Conservation (phyloP, 2,888 invertebrate species). For the Hydrotaea cyrtoneurina region DNA sequence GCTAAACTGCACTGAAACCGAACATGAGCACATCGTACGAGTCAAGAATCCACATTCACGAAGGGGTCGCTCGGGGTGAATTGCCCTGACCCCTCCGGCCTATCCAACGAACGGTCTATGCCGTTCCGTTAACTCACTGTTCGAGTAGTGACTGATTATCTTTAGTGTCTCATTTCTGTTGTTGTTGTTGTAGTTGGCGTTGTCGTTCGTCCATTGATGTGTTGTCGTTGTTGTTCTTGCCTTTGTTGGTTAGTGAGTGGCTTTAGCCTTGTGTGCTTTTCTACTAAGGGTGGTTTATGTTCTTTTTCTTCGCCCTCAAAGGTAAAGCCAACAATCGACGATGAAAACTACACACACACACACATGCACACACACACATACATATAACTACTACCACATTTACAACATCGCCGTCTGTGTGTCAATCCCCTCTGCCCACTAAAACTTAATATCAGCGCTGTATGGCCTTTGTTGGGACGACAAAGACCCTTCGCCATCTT, state of each 20-base stretch:
- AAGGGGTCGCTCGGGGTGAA: background rate
- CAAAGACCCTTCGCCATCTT: background rate
- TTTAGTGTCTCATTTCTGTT: background rate
- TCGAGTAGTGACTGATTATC: slow-evolving; percentile 3
- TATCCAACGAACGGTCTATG: background rate
- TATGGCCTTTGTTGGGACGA: background rate
- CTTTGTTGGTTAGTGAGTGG: background rate
- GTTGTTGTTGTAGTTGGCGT: background rate
- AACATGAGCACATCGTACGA: background rate
- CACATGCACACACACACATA: too few species aligned
- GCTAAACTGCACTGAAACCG: background rate
- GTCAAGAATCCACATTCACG: background rate
- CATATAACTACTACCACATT: background rate
- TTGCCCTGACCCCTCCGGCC: background rate
- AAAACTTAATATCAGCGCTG: background rate
- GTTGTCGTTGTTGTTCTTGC: background rate
- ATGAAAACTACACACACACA: too few species aligned
- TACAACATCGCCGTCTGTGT: background rate
- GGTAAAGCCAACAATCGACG: background rate
- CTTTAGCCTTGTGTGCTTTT: background rate
- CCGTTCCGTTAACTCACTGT: background rate
- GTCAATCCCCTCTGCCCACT: background rate
- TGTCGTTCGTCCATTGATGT: background rate
- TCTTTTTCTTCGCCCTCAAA: background rate
- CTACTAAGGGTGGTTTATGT: background rate